These are phyloP conservation scores for Sciurus carolinensis DNA, from an alignment of 2,797 vertebrate species.

Conservation along the genomic window DNA sequence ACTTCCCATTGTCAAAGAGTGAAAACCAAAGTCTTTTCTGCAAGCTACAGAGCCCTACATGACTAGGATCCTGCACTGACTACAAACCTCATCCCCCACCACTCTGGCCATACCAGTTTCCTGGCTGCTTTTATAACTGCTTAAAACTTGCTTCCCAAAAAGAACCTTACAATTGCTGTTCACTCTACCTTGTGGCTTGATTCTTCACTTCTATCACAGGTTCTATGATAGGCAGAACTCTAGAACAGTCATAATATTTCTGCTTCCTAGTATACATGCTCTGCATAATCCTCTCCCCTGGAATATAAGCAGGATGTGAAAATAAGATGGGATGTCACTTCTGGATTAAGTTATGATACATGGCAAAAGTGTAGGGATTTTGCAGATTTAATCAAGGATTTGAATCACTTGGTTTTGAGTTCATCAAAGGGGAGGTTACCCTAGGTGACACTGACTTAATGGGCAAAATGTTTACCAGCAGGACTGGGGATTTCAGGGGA, in stretches of 20 bases:
- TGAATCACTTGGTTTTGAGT: background rate
- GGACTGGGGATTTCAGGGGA: background rate
- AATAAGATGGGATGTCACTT: background rate
- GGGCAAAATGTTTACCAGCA: background rate
- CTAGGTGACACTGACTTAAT: background rate
- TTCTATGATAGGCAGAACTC: background rate
- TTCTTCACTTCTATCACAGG: background rate
- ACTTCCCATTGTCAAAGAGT: background rate
- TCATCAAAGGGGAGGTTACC: background rate
- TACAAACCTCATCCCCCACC: background rate
- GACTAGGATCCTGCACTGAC: background rate
- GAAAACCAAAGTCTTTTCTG: constrained; percentile 11
- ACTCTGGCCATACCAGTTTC: background rate
- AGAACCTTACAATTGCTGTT: background rate
- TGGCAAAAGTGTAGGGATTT: background rate
- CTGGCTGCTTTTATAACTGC: background rate
- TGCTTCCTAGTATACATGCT: rapidly evolving
- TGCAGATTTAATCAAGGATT: background rate
- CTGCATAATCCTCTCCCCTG: no score
- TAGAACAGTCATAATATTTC: background rate
- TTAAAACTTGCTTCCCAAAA: background rate
- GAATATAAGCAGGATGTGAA: background rate
- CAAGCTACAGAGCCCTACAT: background rate
- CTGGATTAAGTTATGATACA: background rate
- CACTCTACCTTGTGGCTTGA: background rate